A percentile compares a stretch with the other conserved stretches of the same genome.
Conservation (phyloP, 2,888 invertebrate species). For the Sabatieria punctata region DNA sequence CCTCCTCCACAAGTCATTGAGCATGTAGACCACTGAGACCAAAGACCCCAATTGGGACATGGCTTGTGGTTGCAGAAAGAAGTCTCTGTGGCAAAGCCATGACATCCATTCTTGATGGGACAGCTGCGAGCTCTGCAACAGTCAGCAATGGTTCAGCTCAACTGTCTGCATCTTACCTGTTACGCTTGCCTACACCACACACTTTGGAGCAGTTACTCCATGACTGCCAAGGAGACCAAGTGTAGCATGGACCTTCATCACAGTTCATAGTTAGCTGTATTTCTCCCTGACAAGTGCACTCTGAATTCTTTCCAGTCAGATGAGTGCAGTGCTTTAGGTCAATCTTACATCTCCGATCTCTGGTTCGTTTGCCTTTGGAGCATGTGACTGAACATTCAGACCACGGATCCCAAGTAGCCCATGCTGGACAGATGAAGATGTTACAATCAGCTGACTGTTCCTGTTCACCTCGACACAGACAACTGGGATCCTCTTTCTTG, state of each 20-base stretch:
- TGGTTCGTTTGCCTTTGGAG: neutral
- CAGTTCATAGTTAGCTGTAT: constrained; percentile 2
- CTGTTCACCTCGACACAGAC: neutral
- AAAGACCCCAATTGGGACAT: constrained; percentile 13
- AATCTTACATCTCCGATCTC: constrained; percentile 1
- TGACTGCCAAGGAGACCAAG: constrained; percentile 8
- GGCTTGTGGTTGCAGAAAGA: constrained; percentile 10
- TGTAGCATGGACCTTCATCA: constrained; percentile 7
- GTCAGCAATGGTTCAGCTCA: neutral
- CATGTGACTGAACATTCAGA: constrained; percentile 2
- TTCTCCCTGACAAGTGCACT: neutral
- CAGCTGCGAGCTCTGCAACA: neutral
- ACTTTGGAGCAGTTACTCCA: constrained; percentile 9
- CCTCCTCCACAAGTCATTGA: constrained; percentile 8
- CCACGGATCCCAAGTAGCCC: constrained; percentile 5
- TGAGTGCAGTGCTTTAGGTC: neutral
- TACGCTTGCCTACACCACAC: constrained; percentile 6
- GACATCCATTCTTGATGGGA: constrained; percentile 1
- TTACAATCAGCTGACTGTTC: neutral
- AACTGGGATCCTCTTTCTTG: too few species aligned
- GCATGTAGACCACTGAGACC: constrained; percentile 10
- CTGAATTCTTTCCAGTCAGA: neutral
- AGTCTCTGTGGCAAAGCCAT: constrained; percentile 8
- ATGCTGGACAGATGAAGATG: neutral
- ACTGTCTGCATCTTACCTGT: too few species aligned